These are phyloP conservation scores for Diadema setosum DNA, from an alignment of 35 echinoderm and acorn worm species.

Conservation along the genomic window DNA sequence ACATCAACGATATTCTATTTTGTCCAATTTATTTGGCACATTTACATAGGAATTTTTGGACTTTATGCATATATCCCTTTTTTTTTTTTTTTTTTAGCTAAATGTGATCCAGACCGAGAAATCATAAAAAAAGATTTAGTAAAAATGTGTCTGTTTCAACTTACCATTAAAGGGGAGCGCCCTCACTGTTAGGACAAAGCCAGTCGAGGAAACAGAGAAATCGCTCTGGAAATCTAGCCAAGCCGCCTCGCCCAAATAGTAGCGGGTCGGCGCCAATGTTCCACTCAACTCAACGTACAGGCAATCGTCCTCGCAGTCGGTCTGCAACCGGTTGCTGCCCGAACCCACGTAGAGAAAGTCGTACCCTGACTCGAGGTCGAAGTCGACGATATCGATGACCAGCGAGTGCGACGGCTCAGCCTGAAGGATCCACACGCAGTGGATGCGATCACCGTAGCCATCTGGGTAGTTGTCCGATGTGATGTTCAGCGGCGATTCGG, in stretches of 20 bases:
- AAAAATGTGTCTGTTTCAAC: background rate
- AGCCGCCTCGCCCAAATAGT: background rate
- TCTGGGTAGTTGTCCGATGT: constrained; percentile 10
- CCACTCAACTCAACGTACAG: background rate
- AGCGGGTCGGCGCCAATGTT: background rate
- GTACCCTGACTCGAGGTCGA: background rate
- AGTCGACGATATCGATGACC: background rate
- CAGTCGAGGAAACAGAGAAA: background rate
- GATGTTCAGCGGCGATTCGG: background rate
- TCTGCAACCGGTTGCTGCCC: background rate
- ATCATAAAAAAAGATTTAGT: too few relatives aligned
- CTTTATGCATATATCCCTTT: too few relatives aligned
- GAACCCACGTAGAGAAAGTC: background rate
- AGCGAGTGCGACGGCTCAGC: background rate
- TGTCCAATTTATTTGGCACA: too few relatives aligned
- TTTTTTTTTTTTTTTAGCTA: too few relatives aligned
- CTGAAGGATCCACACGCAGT: background rate
- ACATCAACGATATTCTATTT: too few relatives aligned
- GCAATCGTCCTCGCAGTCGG: background rate
- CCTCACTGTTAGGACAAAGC: background rate
- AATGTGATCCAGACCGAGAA: too few relatives aligned
- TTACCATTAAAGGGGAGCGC: background rate
- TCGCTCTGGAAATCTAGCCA: background rate
- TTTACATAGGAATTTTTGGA: too few relatives aligned
- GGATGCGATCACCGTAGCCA: background rate